phyloP scores from a whole-genome alignment of 2,888 invertebrate species.

The Trichopria drosophilae region DNA sequence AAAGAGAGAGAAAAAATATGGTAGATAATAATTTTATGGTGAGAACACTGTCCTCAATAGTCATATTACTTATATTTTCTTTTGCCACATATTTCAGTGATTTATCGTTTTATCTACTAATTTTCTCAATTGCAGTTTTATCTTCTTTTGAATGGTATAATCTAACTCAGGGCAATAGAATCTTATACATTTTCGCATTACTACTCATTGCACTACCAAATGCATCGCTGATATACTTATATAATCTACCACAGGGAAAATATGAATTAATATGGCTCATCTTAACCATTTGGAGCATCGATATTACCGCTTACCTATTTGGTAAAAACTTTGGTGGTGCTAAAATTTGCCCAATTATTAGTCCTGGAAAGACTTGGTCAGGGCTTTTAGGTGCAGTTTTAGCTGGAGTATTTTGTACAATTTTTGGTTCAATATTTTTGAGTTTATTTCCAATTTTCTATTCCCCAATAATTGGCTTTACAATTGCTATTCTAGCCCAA shows the following conservation, averaged over 20 bases:
- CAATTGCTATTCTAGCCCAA: constrained; percentile 19
- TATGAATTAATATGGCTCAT: no score
- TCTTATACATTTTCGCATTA: no score
- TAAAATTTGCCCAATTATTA: constrained; percentile 2
- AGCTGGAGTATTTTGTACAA: constrained; percentile 14
- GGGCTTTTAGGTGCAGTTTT: constrained; percentile 11
- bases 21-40: constrained; percentile 23
- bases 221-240: no score
- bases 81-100: constrained; percentile 18
- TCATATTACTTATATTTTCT: constrained; percentile 14
- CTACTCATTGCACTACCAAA: no score
- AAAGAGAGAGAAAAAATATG: constrained; percentile 22
- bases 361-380: constrained; percentile 6
- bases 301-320: neutral
- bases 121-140: no score
- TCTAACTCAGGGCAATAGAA: no score
- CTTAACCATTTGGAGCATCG: constrained; percentile 4
- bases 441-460: constrained; percentile 14
- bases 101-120: constrained; percentile 18
- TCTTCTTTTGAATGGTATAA: no score
- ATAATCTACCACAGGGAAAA: no score
- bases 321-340: constrained; percentile 4
- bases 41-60: constrained; percentile 22
- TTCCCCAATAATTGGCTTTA: constrained; percentile 16
- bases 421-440: constrained; percentile 15